phyloP scores from a whole-genome alignment of 2,113 vertebrate genomes.

The Garra rufa region DNA sequence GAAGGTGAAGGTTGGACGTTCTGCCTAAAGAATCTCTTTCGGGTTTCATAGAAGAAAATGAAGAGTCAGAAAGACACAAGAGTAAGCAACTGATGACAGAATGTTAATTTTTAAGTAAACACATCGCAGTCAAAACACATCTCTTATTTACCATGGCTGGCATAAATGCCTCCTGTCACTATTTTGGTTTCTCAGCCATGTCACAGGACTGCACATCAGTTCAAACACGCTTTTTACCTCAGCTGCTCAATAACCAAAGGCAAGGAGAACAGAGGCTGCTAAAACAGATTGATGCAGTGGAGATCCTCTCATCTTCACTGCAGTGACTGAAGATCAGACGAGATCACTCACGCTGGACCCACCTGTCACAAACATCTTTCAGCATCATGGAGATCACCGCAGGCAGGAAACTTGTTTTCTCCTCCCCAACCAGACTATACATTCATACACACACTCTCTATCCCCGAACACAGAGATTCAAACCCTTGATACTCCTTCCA shows the following conservation, averaged over 20 bases:
- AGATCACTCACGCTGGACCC: slow-evolving; percentile 44
- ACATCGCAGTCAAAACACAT: not conserved
- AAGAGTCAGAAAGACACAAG: not conserved
- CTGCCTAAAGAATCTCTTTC: not conserved
- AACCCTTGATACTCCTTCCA: slow-evolving; percentile 20
- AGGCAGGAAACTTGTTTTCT: slow-evolving; percentile 49
- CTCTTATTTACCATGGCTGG: slow-evolving; percentile 9
- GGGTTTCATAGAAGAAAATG: not conserved
- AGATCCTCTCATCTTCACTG: slow-evolving; percentile 47
- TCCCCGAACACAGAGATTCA: slow-evolving; percentile 7
- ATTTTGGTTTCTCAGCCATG: not conserved
- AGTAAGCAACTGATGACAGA: not conserved
- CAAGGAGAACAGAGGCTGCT: slow-evolving; percentile 21
- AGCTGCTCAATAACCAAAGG: slow-evolving; percentile 17
- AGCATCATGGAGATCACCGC: slow-evolving; percentile 37
- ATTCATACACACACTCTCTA: not conserved
- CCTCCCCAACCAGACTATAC: slow-evolving; percentile 25
- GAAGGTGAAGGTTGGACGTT: not conserved
- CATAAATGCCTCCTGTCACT: not conserved
- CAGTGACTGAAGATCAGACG: slow-evolving; percentile 46
- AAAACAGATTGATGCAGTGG: slow-evolving; percentile 20
- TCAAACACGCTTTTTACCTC: slow-evolving; percentile 20
- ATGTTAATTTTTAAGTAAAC: not conserved
- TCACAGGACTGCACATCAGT: slow-evolving; percentile 14
- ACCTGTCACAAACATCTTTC: slow-evolving; percentile 50